Base-by-base conservation (phyloP, 2,888 invertebrate genomes). In the Crocallis elinguaria region DNA sequence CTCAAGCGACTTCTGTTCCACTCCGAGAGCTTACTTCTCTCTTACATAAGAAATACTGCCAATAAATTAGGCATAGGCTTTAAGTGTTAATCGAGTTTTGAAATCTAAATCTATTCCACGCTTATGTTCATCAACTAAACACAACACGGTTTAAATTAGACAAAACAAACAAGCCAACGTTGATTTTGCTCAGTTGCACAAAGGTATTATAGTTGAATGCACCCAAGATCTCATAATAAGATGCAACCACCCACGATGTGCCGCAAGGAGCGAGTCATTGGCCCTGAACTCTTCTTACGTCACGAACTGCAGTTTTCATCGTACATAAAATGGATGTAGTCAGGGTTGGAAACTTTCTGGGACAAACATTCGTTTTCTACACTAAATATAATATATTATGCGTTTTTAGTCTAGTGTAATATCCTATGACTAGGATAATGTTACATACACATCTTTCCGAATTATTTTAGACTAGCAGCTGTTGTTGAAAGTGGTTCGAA, bases 161-260 rank as follows among this genome's bases (percentile, higher is more conserved):
- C 49, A 52, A 50, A 44, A 56, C 37, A 29, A 54, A 53, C 48
- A 17, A 51, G 11, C 25, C 14, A 38, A 56, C 51, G 54, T 60
- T 54, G 49, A 62, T 62, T 54, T 50, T 49, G 30, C 56, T 58
- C 57, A 56, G 53, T 49, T 57, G 53, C 58, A 53, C 61, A 64
- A 57, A 58, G 55, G 55, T 66, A 67, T 60, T 67, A 62, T 63
- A 72, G 82, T 82, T 82, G 81, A 81, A 81, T 80, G 81, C 75
- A 77, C 81, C 62, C 68, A 37, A 57, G 57, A 58, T 62, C 60
- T 52, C 57, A 58, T 62, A 62, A 62, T 56, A 59, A 70, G 72
- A 67, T 73, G 74, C 73, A 70, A 67, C 69, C 66, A 66, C 62
- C 68, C 27, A 29, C 66, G 62, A 60, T 70, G 73, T 65, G 65